Percentiles rank a stretch among this genome's conserved stretches.
Conservation (phyloP, 2,888 invertebrate genomes). For the Ophion ellenae region DNA sequence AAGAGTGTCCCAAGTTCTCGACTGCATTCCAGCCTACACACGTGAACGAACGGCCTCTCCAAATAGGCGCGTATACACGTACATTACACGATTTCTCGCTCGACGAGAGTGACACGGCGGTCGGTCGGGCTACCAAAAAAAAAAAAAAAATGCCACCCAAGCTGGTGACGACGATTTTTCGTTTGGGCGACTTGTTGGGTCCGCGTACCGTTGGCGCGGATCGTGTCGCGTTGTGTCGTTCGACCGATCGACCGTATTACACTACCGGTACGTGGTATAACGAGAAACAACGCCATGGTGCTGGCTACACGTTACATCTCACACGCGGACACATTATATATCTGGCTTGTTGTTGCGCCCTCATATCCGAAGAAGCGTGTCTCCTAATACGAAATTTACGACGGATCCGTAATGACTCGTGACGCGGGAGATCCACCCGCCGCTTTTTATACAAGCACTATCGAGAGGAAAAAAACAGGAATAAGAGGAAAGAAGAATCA, state of each 20-base stretch:
- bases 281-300: conserved; percentile 56
- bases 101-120: conserved; percentile 39
- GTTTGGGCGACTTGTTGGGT: conserved; percentile 10
- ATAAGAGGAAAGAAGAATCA: conserved; percentile 42
- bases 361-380: conserved; percentile 49
- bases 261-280: conserved; percentile 48
- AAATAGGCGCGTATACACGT: conserved; percentile 35
- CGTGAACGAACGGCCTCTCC: conserved; percentile 26
- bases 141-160: conserved; percentile 67
- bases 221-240: conserved; percentile 42
- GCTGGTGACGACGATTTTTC: conserved; percentile 47
- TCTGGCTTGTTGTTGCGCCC: conserved; percentile 25
- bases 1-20: conserved; percentile 24
- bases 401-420: conserved; percentile 76
- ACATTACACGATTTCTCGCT: conserved; percentile 41
- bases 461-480: conserved; percentile 27
- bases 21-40: conserved; percentile 61
- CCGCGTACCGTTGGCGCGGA: conserved; percentile 15
- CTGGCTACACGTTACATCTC: conserved; percentile 38
- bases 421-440: conserved; percentile 68
- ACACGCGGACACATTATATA: conserved; percentile 25
- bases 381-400: conserved; percentile 75
- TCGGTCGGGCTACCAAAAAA: conserved; percentile 26
- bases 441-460: conserved; percentile 37
- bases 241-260: conserved; percentile 55